A percentile compares a stretch with the other conserved stretches of the same genome.
Conservation (phyloP, 2,113 vertebrate genomes). For the Cepphus grylle region DNA sequence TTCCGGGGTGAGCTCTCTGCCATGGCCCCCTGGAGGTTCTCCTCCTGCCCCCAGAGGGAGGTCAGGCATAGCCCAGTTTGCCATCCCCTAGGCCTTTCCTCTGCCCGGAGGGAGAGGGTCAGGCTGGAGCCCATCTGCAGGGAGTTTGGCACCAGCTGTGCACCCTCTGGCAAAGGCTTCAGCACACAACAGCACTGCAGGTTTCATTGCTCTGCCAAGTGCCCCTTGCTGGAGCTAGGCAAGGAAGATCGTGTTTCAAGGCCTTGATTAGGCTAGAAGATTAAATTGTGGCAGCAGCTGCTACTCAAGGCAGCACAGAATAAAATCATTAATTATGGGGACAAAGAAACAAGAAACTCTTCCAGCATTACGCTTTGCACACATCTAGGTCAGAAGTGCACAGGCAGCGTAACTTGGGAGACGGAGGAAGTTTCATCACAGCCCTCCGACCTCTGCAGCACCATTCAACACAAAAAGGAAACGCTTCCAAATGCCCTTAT, state of each 20-base stretch:
- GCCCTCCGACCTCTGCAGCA: not conserved
- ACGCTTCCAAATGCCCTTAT: accelerated
- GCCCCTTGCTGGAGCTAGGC: not conserved
- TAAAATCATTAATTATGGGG: conserved; percentile 21
- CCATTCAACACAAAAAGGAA: not conserved
- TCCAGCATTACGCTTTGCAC: not conserved
- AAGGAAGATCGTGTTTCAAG: not conserved
- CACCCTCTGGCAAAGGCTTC: not conserved
- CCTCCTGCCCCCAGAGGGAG: no score
- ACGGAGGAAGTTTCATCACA: not conserved
- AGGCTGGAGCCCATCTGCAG: not conserved
- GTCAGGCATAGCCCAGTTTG: accelerated
- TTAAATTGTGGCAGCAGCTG: conserved; percentile 37
- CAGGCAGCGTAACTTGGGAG: not conserved
- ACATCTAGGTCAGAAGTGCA: not conserved
- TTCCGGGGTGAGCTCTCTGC: not conserved
- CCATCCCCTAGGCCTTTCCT: no score
- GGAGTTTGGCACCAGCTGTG: not conserved
- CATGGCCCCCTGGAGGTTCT: not conserved
- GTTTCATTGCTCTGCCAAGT: not conserved
- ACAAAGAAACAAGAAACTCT: not conserved
- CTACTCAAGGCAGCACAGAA: not conserved
- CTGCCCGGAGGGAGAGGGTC: not conserved
- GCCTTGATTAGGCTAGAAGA: not conserved
- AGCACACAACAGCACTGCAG: not conserved